Conservation (phyloP, 1,140 invertebrate genomes). For the Augochlora pura region DNA sequence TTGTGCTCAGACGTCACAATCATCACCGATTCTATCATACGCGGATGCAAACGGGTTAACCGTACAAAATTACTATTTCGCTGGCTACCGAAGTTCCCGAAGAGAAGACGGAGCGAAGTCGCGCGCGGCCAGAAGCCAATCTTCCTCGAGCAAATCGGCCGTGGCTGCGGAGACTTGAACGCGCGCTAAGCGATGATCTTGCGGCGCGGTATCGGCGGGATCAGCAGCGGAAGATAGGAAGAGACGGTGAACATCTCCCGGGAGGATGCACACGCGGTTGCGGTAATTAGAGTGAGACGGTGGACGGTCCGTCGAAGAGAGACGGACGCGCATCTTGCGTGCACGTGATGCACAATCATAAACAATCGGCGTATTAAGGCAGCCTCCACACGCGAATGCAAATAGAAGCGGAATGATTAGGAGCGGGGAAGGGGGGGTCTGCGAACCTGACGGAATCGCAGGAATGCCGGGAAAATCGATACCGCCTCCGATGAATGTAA, state of each 20-base stretch:
- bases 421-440: constrained; percentile 32
- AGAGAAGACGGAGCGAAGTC: too few species aligned
- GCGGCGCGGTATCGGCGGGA: background rate
- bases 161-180: constrained; percentile 10
- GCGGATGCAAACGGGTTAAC: too few species aligned
- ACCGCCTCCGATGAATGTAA: constrained; percentile 4
- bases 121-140: background rate
- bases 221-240: background rate
- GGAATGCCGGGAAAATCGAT: constrained; percentile 28
- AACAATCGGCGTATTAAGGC: constrained; percentile 60
- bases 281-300: constrained; percentile 39
- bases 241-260: too few species aligned
- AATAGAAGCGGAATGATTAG: constrained; percentile 47
- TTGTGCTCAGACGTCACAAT: too few species aligned
- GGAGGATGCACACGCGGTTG: constrained; percentile 19
- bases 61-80: too few species aligned
- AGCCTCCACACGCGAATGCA: constrained; percentile 48
- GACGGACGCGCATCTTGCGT: constrained; percentile 34
- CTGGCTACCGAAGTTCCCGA: too few species aligned
- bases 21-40: too few species aligned
- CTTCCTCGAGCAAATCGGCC: background rate
- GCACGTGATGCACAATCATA: constrained; percentile 51
- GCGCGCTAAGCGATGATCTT: background rate
- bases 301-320: background rate
- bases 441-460: constrained; percentile 45